Evolutionary conservation across 2,888 invertebrate species (phyloP), one percentile per base, ranked within the genome.

Genomic region (Sarcophaga subvicina): DNA sequence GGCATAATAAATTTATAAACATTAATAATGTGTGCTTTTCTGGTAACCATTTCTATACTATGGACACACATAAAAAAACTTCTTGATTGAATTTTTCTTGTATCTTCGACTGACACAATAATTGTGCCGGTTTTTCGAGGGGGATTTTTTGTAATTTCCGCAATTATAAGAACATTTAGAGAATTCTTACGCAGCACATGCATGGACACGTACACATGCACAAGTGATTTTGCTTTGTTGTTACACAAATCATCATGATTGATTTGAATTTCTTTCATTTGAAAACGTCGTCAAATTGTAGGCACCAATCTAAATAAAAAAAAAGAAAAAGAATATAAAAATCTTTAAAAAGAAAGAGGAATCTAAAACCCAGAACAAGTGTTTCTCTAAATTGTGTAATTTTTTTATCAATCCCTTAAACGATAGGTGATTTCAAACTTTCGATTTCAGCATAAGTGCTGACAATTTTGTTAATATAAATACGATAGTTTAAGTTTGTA

Each of bases 121-220:
- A 80, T 83, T 80, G 63, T 73, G 54, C 66, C 63, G 49, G 70
- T 54, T 64, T 59, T n/a, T 45, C 37, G 45, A 69, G 37, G 73
- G 64, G 64, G 20, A 59, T 79, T 62, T 54, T 70, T 82, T 71
- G 90, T 92, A 92, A 92, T 92, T 92, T 92, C 92, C 91, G 92
- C 91, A 92, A 93, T 93, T 92, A 93, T 92, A 93, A 93, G 92
- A 92, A 90, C 92, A 91, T 93, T 92, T 93, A 78, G 66, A 69
- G 54, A 80, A 67, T 85, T 90, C 90, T 89, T 90, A 73, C 70
- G 83, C 76, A 66, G 12, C 0, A 60, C 20, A 20, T 45, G 62
- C n/a, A 20, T 67, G 20, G 20, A 67, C 37, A n/a, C n/a, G 4
- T 64, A 54, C 17, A 54, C 4, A 5, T 54, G 17, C 14, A 37